phyloP scores from a whole-genome alignment of 1,140 invertebrate species.

The Rhynchophorus ferrugineus region DNA sequence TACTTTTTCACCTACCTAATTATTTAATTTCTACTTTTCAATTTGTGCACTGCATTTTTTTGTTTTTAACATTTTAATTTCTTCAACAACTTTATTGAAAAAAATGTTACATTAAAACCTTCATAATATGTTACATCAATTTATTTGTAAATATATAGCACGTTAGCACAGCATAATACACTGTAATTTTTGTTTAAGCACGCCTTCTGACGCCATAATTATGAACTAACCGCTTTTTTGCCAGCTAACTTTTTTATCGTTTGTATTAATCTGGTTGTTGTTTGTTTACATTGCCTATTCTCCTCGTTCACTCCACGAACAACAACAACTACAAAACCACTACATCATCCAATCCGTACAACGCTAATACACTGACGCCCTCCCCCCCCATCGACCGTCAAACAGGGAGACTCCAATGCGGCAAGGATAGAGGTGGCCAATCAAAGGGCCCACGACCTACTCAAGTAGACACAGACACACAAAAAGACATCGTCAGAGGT shows the following conservation, averaged over 20 bases:
- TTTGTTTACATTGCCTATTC: conserved; percentile 38
- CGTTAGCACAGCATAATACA: too few relatives aligned
- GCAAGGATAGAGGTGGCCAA: conserved; percentile 78
- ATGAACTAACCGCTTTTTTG: background rate
- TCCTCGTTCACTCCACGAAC: conserved; percentile 33
- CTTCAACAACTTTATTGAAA: too few relatives aligned
- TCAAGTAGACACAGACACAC: conserved; percentile 58
- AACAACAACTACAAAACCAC: too few relatives aligned
- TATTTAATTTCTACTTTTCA: too few relatives aligned
- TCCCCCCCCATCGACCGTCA: background rate
- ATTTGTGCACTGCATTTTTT: too few relatives aligned
- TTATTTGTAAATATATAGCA: too few relatives aligned
- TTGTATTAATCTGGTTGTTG: conserved; percentile 36
- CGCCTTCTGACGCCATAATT: background rate
- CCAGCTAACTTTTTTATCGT: conserved; percentile 8
- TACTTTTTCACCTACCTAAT: too few relatives aligned
- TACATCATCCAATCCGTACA: too few relatives aligned
- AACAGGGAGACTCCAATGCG: conserved; percentile 61
- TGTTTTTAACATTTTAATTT: too few relatives aligned
- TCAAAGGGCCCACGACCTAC: conserved; percentile 73
- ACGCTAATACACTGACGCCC: conserved; percentile 24
- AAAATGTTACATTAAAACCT: too few relatives aligned
- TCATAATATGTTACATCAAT: too few relatives aligned
- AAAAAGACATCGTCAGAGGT: conserved; percentile 30
- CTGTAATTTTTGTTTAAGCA: background rate